phyloP scores from a whole-genome alignment of 2,888 invertebrate genomes.

The Aleiodes alternator region DNA sequence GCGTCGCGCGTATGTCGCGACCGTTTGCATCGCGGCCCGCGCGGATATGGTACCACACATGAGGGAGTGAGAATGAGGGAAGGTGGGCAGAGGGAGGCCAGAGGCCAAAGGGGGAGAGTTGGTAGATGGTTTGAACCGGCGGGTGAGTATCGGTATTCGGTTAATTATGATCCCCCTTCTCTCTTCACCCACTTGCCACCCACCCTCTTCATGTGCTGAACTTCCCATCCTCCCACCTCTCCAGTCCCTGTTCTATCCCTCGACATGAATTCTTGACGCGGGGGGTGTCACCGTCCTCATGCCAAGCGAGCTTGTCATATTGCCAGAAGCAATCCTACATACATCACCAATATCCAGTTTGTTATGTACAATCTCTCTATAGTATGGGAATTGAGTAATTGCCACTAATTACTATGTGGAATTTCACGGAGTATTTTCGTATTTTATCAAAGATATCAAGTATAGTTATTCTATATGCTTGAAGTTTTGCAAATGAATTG shows the following conservation, averaged over 20 bases:
- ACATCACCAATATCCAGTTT: conserved; percentile 22
- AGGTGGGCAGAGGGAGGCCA: conserved; percentile 17
- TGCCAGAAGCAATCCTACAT: conserved; percentile 69
- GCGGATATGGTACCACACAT: conserved; percentile 46
- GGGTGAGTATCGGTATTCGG: conserved; percentile 74
- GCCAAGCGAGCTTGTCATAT: conserved; percentile 74
- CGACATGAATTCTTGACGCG: conserved; percentile 74
- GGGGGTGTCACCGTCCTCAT: conserved; percentile 68
- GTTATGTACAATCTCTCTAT: conserved; percentile 18
- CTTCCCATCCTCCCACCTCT: neutral
- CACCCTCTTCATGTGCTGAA: conserved; percentile 21
- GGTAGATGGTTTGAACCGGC: conserved; percentile 54
- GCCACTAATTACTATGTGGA: conserved; percentile 15
- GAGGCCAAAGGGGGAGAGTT: conserved; percentile 20
- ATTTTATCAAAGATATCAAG: no score
- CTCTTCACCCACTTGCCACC: conserved; percentile 38
- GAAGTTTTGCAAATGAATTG: no score
- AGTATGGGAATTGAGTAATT: conserved; percentile 3
- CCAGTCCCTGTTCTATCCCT: conserved; percentile 62
- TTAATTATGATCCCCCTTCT: conserved; percentile 73
- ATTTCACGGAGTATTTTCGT: neutral
- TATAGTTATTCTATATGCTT: neutral
- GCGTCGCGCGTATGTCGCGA: conserved; percentile 66
- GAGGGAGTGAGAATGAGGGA: conserved; percentile 34
- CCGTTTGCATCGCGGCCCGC: conserved; percentile 26